Evolutionary conservation across 2,888 invertebrate species (phyloP).

Genomic region (Agrotis ipsilon): DNA sequence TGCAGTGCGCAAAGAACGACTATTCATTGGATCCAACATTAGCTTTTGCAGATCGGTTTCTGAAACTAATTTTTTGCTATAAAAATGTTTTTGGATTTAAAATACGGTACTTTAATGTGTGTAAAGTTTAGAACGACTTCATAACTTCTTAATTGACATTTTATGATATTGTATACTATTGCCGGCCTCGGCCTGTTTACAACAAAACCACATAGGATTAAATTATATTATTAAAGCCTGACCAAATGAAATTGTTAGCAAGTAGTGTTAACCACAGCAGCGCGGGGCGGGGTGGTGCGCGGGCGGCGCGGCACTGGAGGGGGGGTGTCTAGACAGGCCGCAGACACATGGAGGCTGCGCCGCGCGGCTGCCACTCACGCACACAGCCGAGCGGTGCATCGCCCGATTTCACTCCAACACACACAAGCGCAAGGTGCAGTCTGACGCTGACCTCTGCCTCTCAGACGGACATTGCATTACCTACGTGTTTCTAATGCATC

Average conservation of each 20-base stretch:
- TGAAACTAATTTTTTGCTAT: no score
- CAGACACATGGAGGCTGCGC: constrained; percentile 90
- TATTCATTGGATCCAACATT: not conserved
- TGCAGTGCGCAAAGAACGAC: not conserved
- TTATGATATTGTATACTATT: constrained; percentile 19
- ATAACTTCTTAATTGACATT: constrained; percentile 15
- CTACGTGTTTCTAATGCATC: constrained; percentile 62
- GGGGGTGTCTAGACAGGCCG: constrained; percentile 89
- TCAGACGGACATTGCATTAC: constrained; percentile 75
- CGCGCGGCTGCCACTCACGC: constrained; percentile 76
- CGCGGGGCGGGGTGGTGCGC: constrained; percentile 59
- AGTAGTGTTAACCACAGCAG: constrained; percentile 67
- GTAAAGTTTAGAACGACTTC: not conserved
- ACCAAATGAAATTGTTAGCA: constrained; percentile 71
- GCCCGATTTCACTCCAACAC: constrained; percentile 74
- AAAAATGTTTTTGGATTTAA: not conserved
- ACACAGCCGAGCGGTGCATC: constrained; percentile 80
- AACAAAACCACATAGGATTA: constrained; percentile 43
- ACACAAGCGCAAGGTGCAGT: constrained; percentile 68
- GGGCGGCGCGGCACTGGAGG: constrained; percentile 68
- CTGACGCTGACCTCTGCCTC: constrained; percentile 82
- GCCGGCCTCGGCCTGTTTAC: constrained; percentile 12
- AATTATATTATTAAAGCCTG: constrained; percentile 56
- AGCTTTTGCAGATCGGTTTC: not conserved
- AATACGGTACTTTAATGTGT: not conserved